These are phyloP conservation scores for Zelostemma sp. DNA, from an alignment of 1,140 invertebrate genomes.

Conservation along the genomic window DNA sequence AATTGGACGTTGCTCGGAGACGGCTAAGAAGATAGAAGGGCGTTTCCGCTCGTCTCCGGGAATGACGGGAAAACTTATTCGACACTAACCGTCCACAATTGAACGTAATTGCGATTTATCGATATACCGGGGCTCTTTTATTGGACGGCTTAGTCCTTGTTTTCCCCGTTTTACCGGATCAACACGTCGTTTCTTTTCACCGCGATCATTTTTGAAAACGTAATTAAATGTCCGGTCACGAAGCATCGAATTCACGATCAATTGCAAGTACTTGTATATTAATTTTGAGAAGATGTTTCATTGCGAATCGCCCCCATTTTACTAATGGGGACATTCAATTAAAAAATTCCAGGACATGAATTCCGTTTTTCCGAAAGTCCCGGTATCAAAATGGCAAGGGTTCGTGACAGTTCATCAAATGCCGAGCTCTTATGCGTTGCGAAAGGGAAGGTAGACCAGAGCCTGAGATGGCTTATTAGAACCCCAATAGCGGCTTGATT, in stretches of 20 bases:
- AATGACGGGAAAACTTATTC: conserved; percentile 49
- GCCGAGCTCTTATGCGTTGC: conserved; percentile 32
- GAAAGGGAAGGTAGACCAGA: conserved; percentile 30
- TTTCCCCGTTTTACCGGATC: not conserved
- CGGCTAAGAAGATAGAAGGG: conserved; percentile 46
- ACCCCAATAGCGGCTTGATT: conserved; percentile 41
- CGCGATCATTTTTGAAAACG: too few relatives aligned
- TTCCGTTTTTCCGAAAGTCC: too few relatives aligned
- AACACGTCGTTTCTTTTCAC: too few relatives aligned
- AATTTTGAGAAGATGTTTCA: too few relatives aligned
- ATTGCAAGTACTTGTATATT: too few relatives aligned
- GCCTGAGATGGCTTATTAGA: conserved; percentile 49
- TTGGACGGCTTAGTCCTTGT: not conserved
- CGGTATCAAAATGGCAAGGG: conserved; percentile 32
- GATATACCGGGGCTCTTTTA: conserved; percentile 30
- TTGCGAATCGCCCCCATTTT: too few relatives aligned
- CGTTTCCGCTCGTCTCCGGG: conserved; percentile 41
- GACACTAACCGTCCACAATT: conserved; percentile 51
- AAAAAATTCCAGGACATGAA: too few relatives aligned
- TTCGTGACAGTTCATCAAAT: conserved; percentile 52
- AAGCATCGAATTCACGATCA: too few relatives aligned
- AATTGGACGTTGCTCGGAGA: conserved; percentile 58
- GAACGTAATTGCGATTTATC: conserved; percentile 40
- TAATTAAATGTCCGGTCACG: too few relatives aligned
- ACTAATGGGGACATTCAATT: too few relatives aligned